phyloP scores from a whole-genome alignment of 1,140 invertebrate species.

The Lysiphlebus fabarum region DNA sequence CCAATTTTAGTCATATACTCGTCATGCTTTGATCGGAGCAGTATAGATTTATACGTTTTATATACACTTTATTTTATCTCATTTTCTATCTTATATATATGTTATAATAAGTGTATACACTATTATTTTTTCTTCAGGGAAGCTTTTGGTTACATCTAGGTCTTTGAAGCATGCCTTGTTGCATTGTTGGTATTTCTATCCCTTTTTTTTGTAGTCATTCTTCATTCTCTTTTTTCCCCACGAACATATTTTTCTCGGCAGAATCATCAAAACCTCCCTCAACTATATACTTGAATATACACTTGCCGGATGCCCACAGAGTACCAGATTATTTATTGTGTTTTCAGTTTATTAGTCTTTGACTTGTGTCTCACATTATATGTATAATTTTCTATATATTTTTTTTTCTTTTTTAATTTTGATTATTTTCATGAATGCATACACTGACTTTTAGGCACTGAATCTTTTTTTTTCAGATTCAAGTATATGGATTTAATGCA shows the following conservation, averaged over 20 bases:
- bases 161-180: slow-evolving; percentile 37
- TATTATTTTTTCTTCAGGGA: background rate
- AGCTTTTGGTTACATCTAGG: background rate
- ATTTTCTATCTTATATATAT: background rate
- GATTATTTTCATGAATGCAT: background rate
- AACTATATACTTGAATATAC: slow-evolving; percentile 1
- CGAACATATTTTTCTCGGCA: background rate
- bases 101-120: too few relatives aligned
- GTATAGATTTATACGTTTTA: slow-evolving; percentile 40
- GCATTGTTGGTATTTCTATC: slow-evolving; percentile 33
- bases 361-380: background rate
- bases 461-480: slow-evolving; percentile 66
- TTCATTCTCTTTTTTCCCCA: slow-evolving; percentile 1
- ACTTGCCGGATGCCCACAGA: slow-evolving; percentile 17
- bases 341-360: slow-evolving; percentile 12
- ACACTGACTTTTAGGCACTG: too few relatives aligned
- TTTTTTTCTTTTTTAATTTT: background rate
- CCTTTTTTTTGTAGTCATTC: background rate
- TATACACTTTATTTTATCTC: slow-evolving; percentile 15
- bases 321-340: slow-evolving; percentile 25
- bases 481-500: slow-evolving; percentile 92
- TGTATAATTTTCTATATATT: background rate
- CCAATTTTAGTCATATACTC: slow-evolving; percentile 32
- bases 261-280: slow-evolving; percentile 12
- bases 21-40: slow-evolving; percentile 44